These are phyloP conservation scores for Drosophila nigromelanica DNA, from an alignment of 1,140 invertebrate genomes.

Conservation along the genomic window DNA sequence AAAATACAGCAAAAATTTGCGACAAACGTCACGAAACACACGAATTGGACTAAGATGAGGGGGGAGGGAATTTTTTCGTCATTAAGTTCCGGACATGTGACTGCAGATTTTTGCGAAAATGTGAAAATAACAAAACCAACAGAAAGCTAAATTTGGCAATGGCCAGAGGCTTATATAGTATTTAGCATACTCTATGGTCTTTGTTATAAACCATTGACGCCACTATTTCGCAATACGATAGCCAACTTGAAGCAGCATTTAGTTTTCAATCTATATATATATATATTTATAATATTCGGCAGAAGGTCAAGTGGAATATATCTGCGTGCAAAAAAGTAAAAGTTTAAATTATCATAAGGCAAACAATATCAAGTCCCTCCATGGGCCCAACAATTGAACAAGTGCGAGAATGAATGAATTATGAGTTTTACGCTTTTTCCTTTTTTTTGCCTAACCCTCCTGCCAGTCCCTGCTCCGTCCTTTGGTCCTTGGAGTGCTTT, in stretches of 20 bases:
- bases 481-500: background rate
- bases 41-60: constrained; percentile 6
- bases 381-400: background rate
- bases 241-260: constrained; percentile 1
- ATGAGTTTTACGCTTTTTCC: constrained; percentile 30
- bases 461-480: no score
- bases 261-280: background rate
- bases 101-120: constrained; percentile 30
- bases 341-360: constrained; percentile 11
- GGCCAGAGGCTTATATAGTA: background rate
- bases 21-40: constrained; percentile 62
- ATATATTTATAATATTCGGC: background rate
- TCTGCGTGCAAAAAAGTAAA: constrained; percentile 1
- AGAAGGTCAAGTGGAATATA: constrained; percentile 16
- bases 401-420: constrained; percentile 63
- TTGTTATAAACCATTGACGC: constrained; percentile 5
- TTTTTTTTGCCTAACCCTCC: no score
- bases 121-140: constrained; percentile 34
- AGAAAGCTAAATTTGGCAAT: constrained; percentile 16
- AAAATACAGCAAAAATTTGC: constrained; percentile 26
- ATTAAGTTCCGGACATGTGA: constrained; percentile 61
- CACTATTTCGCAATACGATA: constrained; percentile 23
- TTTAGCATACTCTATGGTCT: background rate
- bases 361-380: background rate
- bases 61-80: constrained; percentile 14